These are phyloP conservation scores for Tetrax tetrax DNA, from an alignment of 2,113 vertebrate species.

Conservation along the genomic window DNA sequence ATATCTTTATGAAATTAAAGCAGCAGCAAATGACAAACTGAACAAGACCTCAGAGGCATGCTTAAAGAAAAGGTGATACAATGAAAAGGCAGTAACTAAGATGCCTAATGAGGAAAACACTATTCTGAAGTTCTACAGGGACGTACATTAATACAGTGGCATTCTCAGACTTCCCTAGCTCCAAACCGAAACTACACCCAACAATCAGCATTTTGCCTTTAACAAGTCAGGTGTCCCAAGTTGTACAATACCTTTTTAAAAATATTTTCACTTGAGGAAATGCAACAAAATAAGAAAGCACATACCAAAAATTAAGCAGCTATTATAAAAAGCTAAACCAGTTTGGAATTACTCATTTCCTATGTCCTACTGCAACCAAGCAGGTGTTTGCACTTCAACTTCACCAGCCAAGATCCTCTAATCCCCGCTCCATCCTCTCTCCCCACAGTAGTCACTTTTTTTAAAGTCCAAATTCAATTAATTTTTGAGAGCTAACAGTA, in stretches of 20 bases:
- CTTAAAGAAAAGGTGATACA: neutral
- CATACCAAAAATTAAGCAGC: neutral
- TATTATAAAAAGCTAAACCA: neutral
- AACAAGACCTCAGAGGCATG: neutral
- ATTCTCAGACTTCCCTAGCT: neutral
- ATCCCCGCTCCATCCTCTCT: neutral
- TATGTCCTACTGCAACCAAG: neutral
- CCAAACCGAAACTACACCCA: neutral
- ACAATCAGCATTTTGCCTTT: neutral
- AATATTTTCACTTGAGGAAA: neutral
- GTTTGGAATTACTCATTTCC: neutral
- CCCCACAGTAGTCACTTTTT: neutral
- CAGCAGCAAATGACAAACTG: neutral
- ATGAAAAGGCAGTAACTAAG: neutral
- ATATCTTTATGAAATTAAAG: neutral
- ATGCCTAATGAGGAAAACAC: neutral
- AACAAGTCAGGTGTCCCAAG: rapidly evolving
- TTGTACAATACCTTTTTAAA: neutral
- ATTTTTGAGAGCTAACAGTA: neutral
- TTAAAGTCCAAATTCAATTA: neutral
- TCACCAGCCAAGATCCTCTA: neutral
- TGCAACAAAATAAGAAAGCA: neutral
- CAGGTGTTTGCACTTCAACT: neutral
- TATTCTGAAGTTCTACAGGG: neutral
- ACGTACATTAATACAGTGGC: neutral